phyloP scores from a whole-genome alignment of 1,140 invertebrate genomes.

The Brachionus angularis region DNA sequence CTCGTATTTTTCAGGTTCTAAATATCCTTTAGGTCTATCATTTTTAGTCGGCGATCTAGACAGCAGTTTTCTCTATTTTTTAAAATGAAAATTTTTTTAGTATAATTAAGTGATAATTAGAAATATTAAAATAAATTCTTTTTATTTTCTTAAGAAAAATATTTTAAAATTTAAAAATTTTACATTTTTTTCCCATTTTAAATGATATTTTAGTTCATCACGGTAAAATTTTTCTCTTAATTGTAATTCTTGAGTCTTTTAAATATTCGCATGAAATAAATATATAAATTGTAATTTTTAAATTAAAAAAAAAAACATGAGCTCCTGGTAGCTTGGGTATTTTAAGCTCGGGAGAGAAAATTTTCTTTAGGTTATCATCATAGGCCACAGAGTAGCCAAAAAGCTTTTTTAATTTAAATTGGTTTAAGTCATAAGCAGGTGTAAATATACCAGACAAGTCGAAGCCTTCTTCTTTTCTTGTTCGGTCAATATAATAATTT shows the following conservation, averaged over 20 bases:
- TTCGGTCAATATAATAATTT: constrained; percentile 38
- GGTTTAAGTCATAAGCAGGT: constrained; percentile 21
- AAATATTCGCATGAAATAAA: neutral
- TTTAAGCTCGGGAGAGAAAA: constrained; percentile 7
- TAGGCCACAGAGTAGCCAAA: constrained; percentile 13
- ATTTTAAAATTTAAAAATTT: neutral
- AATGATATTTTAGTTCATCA: constrained; percentile 28
- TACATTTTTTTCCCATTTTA: constrained; percentile 22
- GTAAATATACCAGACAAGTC: constrained; percentile 14
- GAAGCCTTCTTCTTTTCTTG: constrained; percentile 21
- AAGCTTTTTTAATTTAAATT: constrained; percentile 24
- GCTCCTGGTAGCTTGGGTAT: neutral
- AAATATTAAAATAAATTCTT: neutral
- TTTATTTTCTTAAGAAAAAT: neutral
- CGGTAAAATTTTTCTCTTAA: constrained; percentile 37
- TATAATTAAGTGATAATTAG: neutral
- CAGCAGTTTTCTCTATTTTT: constrained; percentile 9
- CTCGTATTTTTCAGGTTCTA: neutral
- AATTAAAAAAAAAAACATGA: neutral
- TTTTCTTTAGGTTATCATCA: constrained; percentile 19
- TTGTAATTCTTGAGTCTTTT: constrained; percentile 20
- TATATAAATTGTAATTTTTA: too few species aligned
- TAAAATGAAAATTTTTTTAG: neutral
- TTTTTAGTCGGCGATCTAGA: constrained; percentile 11
- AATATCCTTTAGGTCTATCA: neutral